Base-by-base conservation (phyloP, 2,797 vertebrate genomes). In the Prunella strophiata region DNA sequence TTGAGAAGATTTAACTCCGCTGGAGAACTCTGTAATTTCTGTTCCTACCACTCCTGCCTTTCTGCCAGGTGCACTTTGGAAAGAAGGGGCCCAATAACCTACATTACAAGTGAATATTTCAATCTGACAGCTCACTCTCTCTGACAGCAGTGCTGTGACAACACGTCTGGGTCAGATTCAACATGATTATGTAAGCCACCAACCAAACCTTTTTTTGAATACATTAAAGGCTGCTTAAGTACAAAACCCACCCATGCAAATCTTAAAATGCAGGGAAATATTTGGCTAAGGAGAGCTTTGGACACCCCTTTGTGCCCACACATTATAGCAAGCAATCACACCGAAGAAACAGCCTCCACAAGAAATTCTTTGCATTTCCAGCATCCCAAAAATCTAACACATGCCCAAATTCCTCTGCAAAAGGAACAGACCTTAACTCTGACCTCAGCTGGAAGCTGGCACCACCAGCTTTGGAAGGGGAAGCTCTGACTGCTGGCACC, bases 81-180 rank as follows among this genome's bases (percentile, higher is more conserved):
- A 73, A 54, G 88, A 94, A 96, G 52, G 86, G 76, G 91, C 94
- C 96, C 91, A 95, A 95, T 96, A 96, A 96, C 94, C 94, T 94
- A 96, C 89, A 97, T 97, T 96, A 87, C 92, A 81, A 66, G 94
- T 3, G 85, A 94, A 96, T 86, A 86, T 86, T 96, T 94, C 88
- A 34, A 91, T 90, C 85, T 97, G 95, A 96, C 96, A 97, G 95
- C 96, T 96, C 95, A 88, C 94, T 94, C 75, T 91, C 71, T 94
- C 88, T 96, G 95, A 96, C 96, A 95, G 96, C 95, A 96, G 93
- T 59, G 86, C 95, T 94, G 80, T 94, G 96, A 96, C 96, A 96
- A 97, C 95, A 96, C 77, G 96, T 96, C 96, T 96, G 93, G 96
- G 96, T 88, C 96, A 95, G 85, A 97, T 96, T 96, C 95, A 94